These are phyloP conservation scores for Acipenser ruthenus DNA, from an alignment of 2,797 vertebrate species.

Conservation along the genomic window DNA sequence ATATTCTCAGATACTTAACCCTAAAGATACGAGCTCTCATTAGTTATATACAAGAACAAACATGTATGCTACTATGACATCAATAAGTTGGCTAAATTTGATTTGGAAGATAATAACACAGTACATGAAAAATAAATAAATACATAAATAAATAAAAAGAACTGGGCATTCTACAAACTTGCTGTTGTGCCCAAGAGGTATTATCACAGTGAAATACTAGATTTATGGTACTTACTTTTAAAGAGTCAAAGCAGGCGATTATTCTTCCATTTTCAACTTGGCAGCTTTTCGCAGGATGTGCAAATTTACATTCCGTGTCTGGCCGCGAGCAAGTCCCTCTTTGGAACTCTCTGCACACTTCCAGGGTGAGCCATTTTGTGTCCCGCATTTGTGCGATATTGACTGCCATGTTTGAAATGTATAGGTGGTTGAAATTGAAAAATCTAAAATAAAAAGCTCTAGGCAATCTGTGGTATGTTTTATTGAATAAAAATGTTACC, in stretches of 20 bases:
- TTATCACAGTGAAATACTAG: not conserved
- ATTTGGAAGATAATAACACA: no score
- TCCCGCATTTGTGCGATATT: slow-evolving; percentile 89
- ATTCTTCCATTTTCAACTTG: slow-evolving; percentile 97
- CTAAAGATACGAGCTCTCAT: no score
- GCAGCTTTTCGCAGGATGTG: slow-evolving; percentile 98
- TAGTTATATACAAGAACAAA: no score
- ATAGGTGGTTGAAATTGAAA: slow-evolving; percentile 60
- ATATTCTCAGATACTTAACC: no score
- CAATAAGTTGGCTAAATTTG: no score
- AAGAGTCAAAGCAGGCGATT: slow-evolving; percentile 98
- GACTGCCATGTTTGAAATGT: slow-evolving; percentile 82
- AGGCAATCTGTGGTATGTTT: slow-evolving; percentile 19
- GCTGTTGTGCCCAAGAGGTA: not conserved
- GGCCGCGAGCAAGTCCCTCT: slow-evolving; percentile 92
- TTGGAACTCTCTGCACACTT: slow-evolving; percentile 97
- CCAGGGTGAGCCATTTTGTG: slow-evolving; percentile 97
- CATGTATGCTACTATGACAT: no score
- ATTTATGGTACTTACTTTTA: slow-evolving; percentile 84
- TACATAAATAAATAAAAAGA: slow-evolving; percentile 9
- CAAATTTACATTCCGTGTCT: slow-evolving; percentile 98
- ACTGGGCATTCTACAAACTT: not conserved
- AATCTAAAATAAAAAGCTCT: slow-evolving; percentile 33
- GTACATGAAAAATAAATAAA: not conserved
- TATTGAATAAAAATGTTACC: slow-evolving; percentile 43